phyloP scores from a whole-genome alignment of 2,113 vertebrate species.

The Mystacornis crossleyi region DNA sequence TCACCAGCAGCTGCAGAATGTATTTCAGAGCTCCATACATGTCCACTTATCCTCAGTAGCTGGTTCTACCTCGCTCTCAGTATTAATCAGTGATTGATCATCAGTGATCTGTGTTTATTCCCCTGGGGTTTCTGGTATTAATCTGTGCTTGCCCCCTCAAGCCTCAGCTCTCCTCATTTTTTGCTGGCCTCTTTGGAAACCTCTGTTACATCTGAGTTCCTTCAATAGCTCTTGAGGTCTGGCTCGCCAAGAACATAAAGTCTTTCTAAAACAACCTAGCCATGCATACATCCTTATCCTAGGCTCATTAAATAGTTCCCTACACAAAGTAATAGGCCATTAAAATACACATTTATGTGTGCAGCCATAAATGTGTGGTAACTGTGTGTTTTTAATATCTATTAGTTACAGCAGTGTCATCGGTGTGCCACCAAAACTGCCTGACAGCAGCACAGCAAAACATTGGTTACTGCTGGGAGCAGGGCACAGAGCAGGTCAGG shows the following conservation, averaged over 20 bases:
- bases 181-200: not conserved
- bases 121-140: not conserved
- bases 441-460: not conserved
- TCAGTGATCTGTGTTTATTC: not conserved
- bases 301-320: not conserved
- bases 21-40: rapidly evolving
- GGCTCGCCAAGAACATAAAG: not conserved
- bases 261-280: not conserved
- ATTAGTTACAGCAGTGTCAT: not conserved
- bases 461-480: not conserved
- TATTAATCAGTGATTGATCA: not conserved
- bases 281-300: not conserved
- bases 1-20: not conserved
- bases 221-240: not conserved
- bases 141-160: not conserved
- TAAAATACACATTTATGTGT: not conserved
- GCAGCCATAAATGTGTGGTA: not conserved
- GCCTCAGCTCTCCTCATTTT: not conserved
- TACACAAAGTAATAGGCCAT: not conserved
- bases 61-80: not conserved
- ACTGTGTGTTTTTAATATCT: not conserved
- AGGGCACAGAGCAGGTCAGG: not conserved
- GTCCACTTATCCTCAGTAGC: rapidly evolving
- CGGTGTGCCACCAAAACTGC: not conserved
- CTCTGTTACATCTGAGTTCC: not conserved